These are phyloP conservation scores for Cantharis rustica DNA, from an alignment of 2,888 invertebrate genomes.

Conservation along the genomic window DNA sequence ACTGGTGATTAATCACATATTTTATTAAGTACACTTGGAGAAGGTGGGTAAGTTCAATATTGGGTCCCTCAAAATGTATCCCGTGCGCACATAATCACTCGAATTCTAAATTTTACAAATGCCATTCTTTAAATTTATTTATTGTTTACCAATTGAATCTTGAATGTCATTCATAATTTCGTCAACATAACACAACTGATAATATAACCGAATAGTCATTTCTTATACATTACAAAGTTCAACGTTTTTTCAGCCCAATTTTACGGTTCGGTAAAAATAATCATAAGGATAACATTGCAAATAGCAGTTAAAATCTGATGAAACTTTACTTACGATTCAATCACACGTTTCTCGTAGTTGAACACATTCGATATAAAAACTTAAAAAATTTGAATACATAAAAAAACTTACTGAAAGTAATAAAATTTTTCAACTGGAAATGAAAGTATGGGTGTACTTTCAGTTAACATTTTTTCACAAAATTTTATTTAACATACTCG, in stretches of 20 bases:
- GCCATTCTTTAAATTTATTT: not conserved
- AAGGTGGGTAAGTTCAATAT: not conserved
- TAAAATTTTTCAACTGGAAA: not conserved
- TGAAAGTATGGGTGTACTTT: slow-evolving; percentile 1
- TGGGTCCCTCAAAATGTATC: not conserved
- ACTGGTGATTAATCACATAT: not conserved
- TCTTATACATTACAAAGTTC: not conserved
- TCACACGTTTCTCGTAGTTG: not conserved
- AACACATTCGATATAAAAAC: not conserved
- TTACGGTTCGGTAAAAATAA: not conserved
- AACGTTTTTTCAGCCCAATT: not conserved
- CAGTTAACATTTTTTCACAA: not conserved
- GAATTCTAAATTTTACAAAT: not conserved
- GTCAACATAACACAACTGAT: not conserved
- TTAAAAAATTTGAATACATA: not conserved
- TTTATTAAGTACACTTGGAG: not conserved
- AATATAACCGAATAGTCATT: not conserved
- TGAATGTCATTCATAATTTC: not conserved
- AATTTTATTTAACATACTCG: not conserved
- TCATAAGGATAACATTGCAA: not conserved
- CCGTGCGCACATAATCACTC: not conserved
- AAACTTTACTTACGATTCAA: not conserved
- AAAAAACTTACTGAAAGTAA: slow-evolving; percentile 11
- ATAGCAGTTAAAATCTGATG: not conserved
- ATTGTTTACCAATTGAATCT: not conserved